These are phyloP conservation scores for Crotalus viridis DNA, from an alignment of 2,113 vertebrate genomes.

Conservation along the genomic window DNA sequence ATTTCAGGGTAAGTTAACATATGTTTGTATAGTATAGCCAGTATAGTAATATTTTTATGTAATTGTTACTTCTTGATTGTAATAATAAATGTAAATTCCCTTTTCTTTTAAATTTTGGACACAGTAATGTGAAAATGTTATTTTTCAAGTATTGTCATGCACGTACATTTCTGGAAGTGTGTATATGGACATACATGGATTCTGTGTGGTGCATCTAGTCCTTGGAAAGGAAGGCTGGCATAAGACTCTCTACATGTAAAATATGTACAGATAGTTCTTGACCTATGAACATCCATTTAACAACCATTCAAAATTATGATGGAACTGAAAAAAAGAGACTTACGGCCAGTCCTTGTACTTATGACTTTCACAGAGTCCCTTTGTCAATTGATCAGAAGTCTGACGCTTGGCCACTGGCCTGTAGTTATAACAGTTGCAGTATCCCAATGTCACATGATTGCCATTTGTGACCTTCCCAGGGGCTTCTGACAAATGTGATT, in stretches of 20 bases:
- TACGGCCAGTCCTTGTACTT: not conserved
- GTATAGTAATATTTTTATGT: not conserved
- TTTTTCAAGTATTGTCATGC: not conserved
- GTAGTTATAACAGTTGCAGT: not conserved
- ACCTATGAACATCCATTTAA: not conserved
- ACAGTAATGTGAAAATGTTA: not conserved
- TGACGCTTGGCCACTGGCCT: not conserved
- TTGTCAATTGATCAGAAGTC: not conserved
- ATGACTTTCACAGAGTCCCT: not conserved
- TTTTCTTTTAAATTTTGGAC: not conserved
- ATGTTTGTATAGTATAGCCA: not conserved
- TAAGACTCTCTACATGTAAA: not conserved
- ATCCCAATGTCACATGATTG: not conserved
- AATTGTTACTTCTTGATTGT: not conserved
- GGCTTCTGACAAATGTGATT: not conserved
- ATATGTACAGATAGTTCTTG: not conserved
- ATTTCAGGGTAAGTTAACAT: constrained; percentile 86
- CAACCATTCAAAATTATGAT: not conserved
- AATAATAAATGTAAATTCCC: too few relatives aligned
- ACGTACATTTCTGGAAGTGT: not conserved
- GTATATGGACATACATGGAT: not conserved
- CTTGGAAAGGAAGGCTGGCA: not conserved
- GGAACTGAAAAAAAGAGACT: not conserved
- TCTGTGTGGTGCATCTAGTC: not conserved
- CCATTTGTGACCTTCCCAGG: not conserved